Percentiles rank a stretch among this genome's conserved stretches.
phyloP scores from a whole-genome alignment of 1,140 invertebrate species.

The Ceratosolen fusciceps region DNA sequence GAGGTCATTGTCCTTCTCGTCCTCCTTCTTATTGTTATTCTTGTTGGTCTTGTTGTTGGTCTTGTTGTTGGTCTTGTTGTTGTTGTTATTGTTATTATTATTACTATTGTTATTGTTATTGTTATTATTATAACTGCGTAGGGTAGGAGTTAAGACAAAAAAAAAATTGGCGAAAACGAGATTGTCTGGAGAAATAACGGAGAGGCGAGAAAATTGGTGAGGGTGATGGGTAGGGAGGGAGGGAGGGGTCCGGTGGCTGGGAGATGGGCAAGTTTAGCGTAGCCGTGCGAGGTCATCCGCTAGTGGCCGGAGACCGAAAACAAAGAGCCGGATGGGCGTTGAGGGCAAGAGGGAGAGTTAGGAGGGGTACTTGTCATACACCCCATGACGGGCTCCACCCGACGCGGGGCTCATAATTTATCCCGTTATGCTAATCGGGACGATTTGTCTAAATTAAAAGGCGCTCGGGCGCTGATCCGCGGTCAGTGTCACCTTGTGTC shows the following conservation, averaged over 20 bases:
- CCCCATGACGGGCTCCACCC: conserved; percentile 39
- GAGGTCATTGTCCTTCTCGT: too few relatives aligned
- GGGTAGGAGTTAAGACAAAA: too few relatives aligned
- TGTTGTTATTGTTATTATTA: too few relatives aligned
- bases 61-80: too few relatives aligned
- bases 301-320: background rate
- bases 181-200: background rate
- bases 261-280: too few relatives aligned
- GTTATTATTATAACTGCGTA: too few relatives aligned
- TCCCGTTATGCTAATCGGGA: conserved; percentile 73
- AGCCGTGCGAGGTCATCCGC: background rate
- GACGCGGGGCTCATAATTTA: conserved; percentile 66
- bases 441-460: conserved; percentile 75
- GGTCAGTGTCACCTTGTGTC: conserved; percentile 54
- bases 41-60: too few relatives aligned
- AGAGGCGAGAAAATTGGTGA: too few relatives aligned
- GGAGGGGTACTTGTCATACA: conserved; percentile 51
- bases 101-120: too few relatives aligned
- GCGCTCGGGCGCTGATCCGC: conserved; percentile 65
- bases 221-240: background rate
- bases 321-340: too few relatives aligned
- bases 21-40: too few relatives aligned
- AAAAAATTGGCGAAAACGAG: background rate
- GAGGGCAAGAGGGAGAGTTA: background rate
- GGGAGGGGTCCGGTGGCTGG: too few relatives aligned